These are phyloP conservation scores for Pristis pectinata DNA, from an alignment of 2,797 vertebrate genomes.

Conservation along the genomic window DNA sequence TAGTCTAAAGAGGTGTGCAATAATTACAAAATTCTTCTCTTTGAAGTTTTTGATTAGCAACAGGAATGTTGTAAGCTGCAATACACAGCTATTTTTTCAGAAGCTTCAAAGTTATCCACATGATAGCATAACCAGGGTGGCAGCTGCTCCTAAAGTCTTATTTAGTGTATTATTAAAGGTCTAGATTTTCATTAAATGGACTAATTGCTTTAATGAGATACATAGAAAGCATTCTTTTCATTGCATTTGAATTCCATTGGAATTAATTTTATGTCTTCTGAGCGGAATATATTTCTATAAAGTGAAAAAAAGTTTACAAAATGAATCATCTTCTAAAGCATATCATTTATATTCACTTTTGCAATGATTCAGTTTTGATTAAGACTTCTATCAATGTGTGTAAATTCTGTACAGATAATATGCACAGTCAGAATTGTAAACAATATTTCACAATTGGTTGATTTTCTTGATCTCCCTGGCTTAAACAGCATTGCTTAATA, in stretches of 20 bases:
- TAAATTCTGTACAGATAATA: background rate
- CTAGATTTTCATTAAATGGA: constrained; percentile 46
- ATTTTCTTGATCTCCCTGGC: background rate
- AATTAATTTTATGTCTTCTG: background rate
- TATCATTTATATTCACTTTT: background rate
- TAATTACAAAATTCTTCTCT: constrained; percentile 39
- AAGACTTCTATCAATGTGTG: background rate
- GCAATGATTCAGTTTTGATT: background rate
- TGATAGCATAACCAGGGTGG: constrained; percentile 56
- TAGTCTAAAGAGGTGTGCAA: background rate
- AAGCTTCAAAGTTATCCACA: constrained; percentile 49
- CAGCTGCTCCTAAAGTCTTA: constrained; percentile 61
- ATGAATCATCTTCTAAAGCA: background rate
- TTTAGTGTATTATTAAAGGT: constrained; percentile 59
- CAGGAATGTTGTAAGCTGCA: constrained; percentile 33
- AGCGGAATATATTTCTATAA: background rate
- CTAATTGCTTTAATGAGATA: background rate
- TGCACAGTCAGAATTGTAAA: background rate
- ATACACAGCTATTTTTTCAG: constrained; percentile 52
- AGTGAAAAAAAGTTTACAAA: background rate
- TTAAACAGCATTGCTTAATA: background rate
- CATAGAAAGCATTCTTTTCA: background rate
- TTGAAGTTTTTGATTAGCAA: constrained; percentile 47
- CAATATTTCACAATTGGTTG: background rate
- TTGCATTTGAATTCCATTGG: background rate